phyloP scores from a whole-genome alignment of 2,113 vertebrate species.

The Cyrtonyx montezumae region DNA sequence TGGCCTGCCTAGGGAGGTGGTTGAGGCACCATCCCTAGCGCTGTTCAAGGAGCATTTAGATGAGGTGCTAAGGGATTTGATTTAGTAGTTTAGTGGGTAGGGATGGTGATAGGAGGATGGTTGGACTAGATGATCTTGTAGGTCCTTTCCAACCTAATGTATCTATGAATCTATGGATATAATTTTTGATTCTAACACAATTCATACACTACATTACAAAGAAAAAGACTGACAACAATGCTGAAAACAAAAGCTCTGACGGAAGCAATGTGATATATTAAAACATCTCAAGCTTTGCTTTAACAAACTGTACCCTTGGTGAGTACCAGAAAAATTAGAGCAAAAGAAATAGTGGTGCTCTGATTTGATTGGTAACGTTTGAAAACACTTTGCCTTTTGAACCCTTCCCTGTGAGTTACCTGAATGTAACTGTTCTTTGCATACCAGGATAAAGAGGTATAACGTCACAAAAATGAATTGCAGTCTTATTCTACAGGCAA shows the following conservation, averaged over 20 bases:
- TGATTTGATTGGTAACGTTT: neutral
- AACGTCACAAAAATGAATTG: neutral
- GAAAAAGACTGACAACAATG: neutral
- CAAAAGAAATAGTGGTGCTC: neutral
- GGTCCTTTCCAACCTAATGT: too few relatives aligned
- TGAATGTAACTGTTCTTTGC: neutral
- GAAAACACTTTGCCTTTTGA: constrained; percentile 18
- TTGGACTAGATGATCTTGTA: too few relatives aligned
- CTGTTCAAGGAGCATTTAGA: too few relatives aligned
- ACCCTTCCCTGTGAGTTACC: neutral
- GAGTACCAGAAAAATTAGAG: neutral
- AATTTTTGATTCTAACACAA: neutral
- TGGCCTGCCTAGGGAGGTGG: too few relatives aligned
- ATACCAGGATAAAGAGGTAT: neutral
- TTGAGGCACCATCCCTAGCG: too few relatives aligned
- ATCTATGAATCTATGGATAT: neutral
- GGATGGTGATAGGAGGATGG: too few relatives aligned
- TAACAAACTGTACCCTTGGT: neutral
- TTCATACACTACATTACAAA: neutral
- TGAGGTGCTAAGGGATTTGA: too few relatives aligned
- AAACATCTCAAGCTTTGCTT: neutral
- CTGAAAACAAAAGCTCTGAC: accelerated
- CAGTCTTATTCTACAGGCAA: neutral
- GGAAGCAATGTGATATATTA: neutral
- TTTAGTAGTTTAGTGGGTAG: too few relatives aligned